A percentile compares a stretch with the other conserved stretches of the same genome.
Evolutionary conservation across 2,113 vertebrate genomes (phyloP).

Genomic region (Pseudorectes ferrugineus): DNA sequence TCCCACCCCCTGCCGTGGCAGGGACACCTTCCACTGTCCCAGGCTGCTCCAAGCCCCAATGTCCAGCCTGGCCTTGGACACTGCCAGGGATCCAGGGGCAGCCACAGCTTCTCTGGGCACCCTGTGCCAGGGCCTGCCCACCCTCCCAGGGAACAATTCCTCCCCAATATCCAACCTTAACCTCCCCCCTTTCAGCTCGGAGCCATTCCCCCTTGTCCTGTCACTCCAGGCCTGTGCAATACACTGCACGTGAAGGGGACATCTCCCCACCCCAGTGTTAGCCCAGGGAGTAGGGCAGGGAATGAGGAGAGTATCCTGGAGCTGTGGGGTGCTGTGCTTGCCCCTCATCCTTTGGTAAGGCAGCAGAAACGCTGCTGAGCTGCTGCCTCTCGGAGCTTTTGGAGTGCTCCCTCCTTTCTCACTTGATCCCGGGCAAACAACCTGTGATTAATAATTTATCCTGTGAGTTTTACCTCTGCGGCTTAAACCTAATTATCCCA

Average conservation of each 20-base stretch:
- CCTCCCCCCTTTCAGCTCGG: background rate
- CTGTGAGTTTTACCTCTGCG: background rate
- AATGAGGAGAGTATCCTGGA: background rate
- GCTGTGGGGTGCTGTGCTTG: background rate
- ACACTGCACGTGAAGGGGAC: fast-evolving
- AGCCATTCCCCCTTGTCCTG: background rate
- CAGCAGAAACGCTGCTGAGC: fast-evolving
- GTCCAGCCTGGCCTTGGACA: fast-evolving
- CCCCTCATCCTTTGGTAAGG: fast-evolving
- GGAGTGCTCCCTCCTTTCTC: background rate
- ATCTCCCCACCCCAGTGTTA: fast-evolving
- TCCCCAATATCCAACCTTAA: background rate
- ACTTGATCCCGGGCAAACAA: background rate
- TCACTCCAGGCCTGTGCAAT: background rate
- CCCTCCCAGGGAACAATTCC: fast-evolving
- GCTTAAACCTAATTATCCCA: background rate
- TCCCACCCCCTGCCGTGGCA: too few species aligned
- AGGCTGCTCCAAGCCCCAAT: fast-evolving
- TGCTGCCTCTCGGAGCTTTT: background rate
- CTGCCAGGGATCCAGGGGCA: background rate
- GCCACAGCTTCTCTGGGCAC: background rate
- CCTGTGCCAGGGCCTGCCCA: background rate
- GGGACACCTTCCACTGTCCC: too few species aligned
- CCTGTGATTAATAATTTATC: background rate
- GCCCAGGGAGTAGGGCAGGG: fast-evolving